Percentiles rank a stretch among this genome's conserved stretches.
Conservation (phyloP, 2,113 vertebrate genomes). For the Larimichthys polyactis region DNA sequence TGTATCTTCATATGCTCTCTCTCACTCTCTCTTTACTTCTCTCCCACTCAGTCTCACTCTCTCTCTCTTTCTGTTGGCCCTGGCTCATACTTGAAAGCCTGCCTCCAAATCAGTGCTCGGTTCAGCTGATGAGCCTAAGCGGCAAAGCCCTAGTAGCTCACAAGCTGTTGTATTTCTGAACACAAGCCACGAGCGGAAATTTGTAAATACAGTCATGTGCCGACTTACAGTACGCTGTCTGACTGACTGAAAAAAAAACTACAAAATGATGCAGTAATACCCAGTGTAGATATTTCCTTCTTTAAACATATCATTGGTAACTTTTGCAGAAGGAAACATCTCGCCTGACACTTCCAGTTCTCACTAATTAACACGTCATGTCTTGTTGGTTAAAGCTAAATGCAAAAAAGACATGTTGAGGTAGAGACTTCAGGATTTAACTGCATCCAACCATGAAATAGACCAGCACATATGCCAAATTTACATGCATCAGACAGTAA, state of each 20-base stretch:
- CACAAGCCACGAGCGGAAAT: slow-evolving; percentile 48
- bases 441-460: no score
- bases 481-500: not conserved
- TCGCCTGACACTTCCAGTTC: not conserved
- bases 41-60: slow-evolving; percentile 17
- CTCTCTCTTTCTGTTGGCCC: slow-evolving; percentile 13
- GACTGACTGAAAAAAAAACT: slow-evolving; percentile 38
- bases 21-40: slow-evolving; percentile 26
- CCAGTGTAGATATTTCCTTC: slow-evolving; percentile 15
- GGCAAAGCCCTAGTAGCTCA: slow-evolving; percentile 29
- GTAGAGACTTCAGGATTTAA: not conserved
- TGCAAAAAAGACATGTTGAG: not conserved
- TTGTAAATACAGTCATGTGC: slow-evolving; percentile 53
- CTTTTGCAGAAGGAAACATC: not conserved
- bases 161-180: slow-evolving; percentile 54
- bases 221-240: slow-evolving; percentile 37
- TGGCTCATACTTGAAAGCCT: slow-evolving; percentile 37
- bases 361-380: no score
- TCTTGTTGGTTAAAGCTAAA: not conserved
- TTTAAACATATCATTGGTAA: slow-evolving; percentile 29
- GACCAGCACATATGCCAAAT: no score
- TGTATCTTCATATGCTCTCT: slow-evolving; percentile 49
- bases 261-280: not conserved
- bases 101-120: slow-evolving; percentile 46
- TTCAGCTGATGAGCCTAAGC: slow-evolving; percentile 58